These are phyloP conservation scores for Apostichopus californicus DNA, from an alignment of 35 echinoderm and acorn worm species.

Conservation along the genomic window DNA sequence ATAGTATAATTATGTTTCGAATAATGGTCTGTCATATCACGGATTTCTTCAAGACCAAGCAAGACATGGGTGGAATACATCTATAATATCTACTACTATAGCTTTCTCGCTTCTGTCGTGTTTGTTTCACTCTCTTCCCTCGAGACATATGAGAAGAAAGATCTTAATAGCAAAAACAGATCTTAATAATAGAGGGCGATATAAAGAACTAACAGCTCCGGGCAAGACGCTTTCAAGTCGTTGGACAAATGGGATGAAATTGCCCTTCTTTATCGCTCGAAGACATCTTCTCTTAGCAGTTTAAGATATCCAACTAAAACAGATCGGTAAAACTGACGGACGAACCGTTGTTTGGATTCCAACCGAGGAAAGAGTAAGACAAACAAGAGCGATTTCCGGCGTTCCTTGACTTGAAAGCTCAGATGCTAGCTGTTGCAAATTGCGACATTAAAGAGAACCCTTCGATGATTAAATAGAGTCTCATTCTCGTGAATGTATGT, in stretches of 20 bases:
- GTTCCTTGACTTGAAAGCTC: background rate
- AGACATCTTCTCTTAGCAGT: background rate
- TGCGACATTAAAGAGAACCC: slow-evolving; percentile 21
- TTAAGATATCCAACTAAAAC: background rate
- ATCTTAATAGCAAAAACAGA: slow-evolving; percentile 38
- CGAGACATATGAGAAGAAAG: background rate
- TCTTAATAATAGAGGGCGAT: slow-evolving; percentile 37
- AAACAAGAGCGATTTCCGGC: slow-evolving; percentile 28
- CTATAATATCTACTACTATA: no score
- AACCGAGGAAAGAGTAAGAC: slow-evolving; percentile 9
- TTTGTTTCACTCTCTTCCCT: background rate
- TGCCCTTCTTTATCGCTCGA: slow-evolving; percentile 16
- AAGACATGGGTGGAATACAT: no score
- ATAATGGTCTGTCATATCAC: no score
- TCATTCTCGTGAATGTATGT: background rate
- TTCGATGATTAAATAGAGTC: background rate
- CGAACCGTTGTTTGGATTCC: slow-evolving; percentile 19
- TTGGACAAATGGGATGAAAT: background rate
- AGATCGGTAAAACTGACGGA: slow-evolving; percentile 6
- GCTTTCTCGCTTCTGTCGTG: background rate
- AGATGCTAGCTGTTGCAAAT: slow-evolving; percentile 12
- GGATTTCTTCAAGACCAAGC: no score
- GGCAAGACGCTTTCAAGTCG: background rate
- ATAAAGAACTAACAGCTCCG: slow-evolving; percentile 17
- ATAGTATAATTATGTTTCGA: no score